A percentile compares a stretch with the other conserved stretches of the same genome.
phyloP scores from a whole-genome alignment of 2,797 vertebrate genomes.

The Enteromius treurensis region DNA sequence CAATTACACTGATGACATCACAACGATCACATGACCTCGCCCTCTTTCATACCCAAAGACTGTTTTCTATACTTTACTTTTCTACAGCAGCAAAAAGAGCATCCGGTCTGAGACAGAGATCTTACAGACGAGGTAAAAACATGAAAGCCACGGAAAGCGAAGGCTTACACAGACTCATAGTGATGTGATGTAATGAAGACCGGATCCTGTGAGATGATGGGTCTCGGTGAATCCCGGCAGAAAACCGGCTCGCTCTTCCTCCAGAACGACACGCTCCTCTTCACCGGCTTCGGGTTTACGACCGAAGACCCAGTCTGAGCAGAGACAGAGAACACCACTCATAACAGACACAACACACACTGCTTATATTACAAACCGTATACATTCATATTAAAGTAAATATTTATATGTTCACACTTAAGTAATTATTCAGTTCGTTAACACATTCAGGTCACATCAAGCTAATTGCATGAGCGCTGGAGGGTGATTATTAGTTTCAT shows the following conservation, averaged over 20 bases:
- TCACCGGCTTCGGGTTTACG: slow-evolving; percentile 66
- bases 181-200: neutral
- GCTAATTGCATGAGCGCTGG: too few relatives aligned
- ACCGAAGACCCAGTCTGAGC: slow-evolving; percentile 73
- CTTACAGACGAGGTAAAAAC: neutral
- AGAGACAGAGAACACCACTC: neutral
- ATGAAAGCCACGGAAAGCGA: neutral
- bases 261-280: slow-evolving; percentile 48
- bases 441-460: too few relatives aligned
- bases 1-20: neutral
- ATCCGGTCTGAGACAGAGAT: neutral
- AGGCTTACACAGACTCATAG: neutral
- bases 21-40: neutral
- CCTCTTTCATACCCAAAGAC: neutral
- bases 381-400: too few relatives aligned
- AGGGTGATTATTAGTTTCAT: too few relatives aligned
- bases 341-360: neutral
- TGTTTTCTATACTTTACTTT: neutral
- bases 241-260: slow-evolving; percentile 54
- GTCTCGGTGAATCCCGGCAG: slow-evolving; percentile 27
- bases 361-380: too few relatives aligned
- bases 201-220: neutral
- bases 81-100: slow-evolving; percentile 9
- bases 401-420: too few relatives aligned
- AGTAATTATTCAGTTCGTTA: too few relatives aligned